A percentile compares a stretch with the other conserved stretches of the same genome.
Evolutionary conservation across 2,888 invertebrate genomes (phyloP).

Genomic region (Branchellion lobata): DNA sequence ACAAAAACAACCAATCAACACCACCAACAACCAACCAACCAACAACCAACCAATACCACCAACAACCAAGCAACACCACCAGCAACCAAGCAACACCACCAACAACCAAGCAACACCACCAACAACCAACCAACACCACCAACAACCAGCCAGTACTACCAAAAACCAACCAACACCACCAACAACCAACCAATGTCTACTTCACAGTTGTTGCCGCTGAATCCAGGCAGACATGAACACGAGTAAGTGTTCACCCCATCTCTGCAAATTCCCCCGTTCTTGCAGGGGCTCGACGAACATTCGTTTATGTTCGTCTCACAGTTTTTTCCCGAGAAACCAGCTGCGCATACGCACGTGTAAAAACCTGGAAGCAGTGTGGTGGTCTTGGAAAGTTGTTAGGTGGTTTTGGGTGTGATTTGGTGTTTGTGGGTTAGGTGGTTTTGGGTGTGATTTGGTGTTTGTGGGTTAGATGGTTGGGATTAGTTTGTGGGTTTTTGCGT

Average conservation of each 20-base stretch:
- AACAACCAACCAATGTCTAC: slow-evolving; percentile 68
- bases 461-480: background rate
- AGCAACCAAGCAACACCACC: too few species aligned
- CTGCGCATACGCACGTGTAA: slow-evolving; percentile 45
- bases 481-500: too few species aligned
- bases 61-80: too few species aligned
- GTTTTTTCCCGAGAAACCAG: slow-evolving; percentile 44
- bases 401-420: too few species aligned
- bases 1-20: too few species aligned
- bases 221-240: slow-evolving; percentile 50
- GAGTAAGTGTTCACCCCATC: slow-evolving; percentile 50
- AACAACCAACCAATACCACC: too few species aligned
- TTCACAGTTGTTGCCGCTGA: slow-evolving; percentile 70
- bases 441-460: too few species aligned
- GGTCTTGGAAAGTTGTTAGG: too few species aligned
- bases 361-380: background rate
- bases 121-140: too few species aligned
- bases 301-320: slow-evolving; percentile 50
- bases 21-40: too few species aligned
- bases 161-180: background rate
- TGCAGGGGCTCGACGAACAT: slow-evolving; percentile 50
- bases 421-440: background rate
- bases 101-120: too few species aligned
- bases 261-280: slow-evolving; percentile 50
- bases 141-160: too few species aligned